phyloP scores from a whole-genome alignment of 2,113 vertebrate genomes.

The Zosterops borbonicus region DNA sequence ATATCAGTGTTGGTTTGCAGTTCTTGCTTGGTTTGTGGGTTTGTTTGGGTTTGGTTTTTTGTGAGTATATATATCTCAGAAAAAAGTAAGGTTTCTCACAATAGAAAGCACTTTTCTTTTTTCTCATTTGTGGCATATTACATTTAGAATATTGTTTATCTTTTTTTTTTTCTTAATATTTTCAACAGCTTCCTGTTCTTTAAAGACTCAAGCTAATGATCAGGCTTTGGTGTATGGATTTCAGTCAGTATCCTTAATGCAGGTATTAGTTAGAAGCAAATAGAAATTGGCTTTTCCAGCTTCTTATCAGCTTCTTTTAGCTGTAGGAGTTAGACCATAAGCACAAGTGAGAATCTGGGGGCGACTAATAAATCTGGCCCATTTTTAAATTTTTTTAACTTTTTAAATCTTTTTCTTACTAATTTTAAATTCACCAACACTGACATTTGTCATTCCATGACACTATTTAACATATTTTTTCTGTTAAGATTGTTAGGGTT shows the following conservation, averaged over 20 bases:
- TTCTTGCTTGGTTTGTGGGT: background rate
- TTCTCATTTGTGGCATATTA: background rate
- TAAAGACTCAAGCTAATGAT: background rate
- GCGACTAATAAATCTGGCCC: background rate
- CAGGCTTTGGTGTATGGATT: background rate
- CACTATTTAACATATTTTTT: background rate
- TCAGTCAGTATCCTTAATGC: background rate
- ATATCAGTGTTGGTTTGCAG: background rate
- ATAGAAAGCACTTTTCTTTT: background rate
- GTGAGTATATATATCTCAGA: background rate
- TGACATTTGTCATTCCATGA: background rate
- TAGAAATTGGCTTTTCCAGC: background rate
- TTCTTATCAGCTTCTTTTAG: background rate
- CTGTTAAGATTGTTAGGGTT: background rate
- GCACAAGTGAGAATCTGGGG: background rate
- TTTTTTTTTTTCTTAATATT: background rate
- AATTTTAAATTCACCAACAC: background rate
- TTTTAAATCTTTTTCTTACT: background rate
- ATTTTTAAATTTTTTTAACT: background rate
- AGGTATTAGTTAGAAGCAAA: background rate
- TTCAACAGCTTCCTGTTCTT: background rate
- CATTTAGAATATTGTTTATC: background rate
- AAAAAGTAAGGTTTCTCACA: background rate
- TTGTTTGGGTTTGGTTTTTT: background rate
- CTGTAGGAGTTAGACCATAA: background rate